A percentile compares a stretch with the other conserved stretches of the same genome.
Evolutionary conservation across 2,113 vertebrate genomes (phyloP).

Genomic region (Cardinalis cardinalis): DNA sequence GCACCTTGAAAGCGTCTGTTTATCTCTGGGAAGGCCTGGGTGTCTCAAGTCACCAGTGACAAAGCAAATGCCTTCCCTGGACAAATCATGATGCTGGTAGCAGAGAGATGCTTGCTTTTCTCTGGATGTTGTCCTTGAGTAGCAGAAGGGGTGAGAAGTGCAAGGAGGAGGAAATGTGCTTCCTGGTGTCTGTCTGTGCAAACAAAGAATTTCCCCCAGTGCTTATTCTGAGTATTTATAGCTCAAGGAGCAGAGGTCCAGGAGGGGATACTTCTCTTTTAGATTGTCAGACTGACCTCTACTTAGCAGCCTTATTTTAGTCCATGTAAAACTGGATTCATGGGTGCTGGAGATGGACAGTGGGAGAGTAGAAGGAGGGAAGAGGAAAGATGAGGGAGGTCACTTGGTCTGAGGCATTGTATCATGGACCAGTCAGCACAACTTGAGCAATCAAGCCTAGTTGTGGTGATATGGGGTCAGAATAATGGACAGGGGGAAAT

Average conservation of each 20-base stretch:
- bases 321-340: background rate
- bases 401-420: background rate
- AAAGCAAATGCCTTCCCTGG: background rate
- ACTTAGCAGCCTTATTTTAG: constrained; percentile 27
- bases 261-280: background rate
- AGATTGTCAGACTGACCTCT: constrained; percentile 34
- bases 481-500: background rate
- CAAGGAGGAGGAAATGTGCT: background rate
- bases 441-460: background rate
- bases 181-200: constrained; percentile 32
- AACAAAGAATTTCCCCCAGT: constrained; percentile 40
- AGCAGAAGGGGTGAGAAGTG: background rate
- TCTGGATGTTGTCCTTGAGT: background rate
- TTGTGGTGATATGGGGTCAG: background rate
- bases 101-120: background rate
- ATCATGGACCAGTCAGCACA: background rate
- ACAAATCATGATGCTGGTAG: background rate
- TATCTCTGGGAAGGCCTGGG: background rate
- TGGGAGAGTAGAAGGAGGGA: background rate
- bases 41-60: background rate
- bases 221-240: constrained; percentile 34
- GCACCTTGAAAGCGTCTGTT: background rate
- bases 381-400: background rate
- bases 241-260: background rate
- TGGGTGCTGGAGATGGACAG: background rate